Base-by-base conservation (phyloP, 1,140 invertebrate species). In the Frieseomelitta varia region DNA sequence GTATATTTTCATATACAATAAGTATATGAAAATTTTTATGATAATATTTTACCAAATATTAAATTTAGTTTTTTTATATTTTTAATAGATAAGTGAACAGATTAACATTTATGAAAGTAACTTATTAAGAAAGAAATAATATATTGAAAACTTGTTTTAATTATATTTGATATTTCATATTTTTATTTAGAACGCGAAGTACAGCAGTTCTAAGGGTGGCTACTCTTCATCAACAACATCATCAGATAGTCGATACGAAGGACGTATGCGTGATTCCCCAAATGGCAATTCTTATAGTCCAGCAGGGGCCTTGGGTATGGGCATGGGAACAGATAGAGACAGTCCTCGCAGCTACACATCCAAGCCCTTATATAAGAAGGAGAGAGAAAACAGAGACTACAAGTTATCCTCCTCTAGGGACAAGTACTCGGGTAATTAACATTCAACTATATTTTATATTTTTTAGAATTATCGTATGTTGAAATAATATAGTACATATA, bases 371-470 rank as follows among this genome's bases (percentile, higher is more conserved):
- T 97, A 94, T 97, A 97, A 98, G 95, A 97, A 98, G 96, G 97
- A 98, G 96, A 97, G 97, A 97, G 98, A 98, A 96, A 97, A 96
- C 96, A 97, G 96, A 97, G 97, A 98, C 96, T 98, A 97, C 95
- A 98, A 97, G 95, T 96, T 95, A 94, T 94, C 94, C 93, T 95
- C 96, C 95, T 97, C 96, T 95, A 97, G 97, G 95, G 97, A 97
- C 95, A 98, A 98, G 96, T 97, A 97, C 97, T 96, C 96, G 93
- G 96, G 96, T 97, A 95, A 94, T 87, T 92, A 82, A 85, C 3
- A 68, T 72, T 76, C 15, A 24, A 19, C 17, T 81, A 39, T 56
- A 21, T 58, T 24, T 27, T 55, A 27, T 6, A 3, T 55, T 74
- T 4, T 17, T 65, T 3, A 71, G 68, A 15, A 75, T 75, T 63